Evolutionary conservation across 2,888 invertebrate genomes (phyloP), one percentile per base, ranked within the genome.

Genomic region (Chloroclysta siterata): DNA sequence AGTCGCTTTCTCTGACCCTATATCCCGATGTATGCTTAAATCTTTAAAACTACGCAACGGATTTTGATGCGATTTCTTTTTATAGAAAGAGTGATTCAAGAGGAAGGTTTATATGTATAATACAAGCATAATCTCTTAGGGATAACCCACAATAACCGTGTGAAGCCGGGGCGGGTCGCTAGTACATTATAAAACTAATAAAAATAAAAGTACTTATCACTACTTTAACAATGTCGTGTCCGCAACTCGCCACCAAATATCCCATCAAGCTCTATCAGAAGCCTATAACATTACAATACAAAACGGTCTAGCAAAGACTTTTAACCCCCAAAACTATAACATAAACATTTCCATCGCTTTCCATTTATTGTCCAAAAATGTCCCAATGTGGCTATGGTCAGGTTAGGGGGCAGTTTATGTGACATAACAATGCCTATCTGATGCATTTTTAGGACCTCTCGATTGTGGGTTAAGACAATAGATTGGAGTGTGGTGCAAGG

Each of bases 391-490:
- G 42, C 63, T 54, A 29, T 56, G 55, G 52, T 28, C 59, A 64
- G 60, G 54, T 63, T 63, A 58, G 57, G 65, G 81, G 83, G 79
- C 86, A 89, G 81, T 93, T 93, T 93, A 92, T 92, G 92, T 90
- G 92, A 87, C 91, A 89, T 90, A 85, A 91, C 88, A 58, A 22
- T 22, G 69, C 44, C 65, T 75, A 74, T 74, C 75, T 75, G 75
- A 75, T 75, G 74, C 75, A 91, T 91, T 91, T 91, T 90, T 90
- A 90, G 87, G 85, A 79, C 72, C 80, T 83, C 82, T 78, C 84
- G 81, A 82, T 84, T 87, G 84, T 84, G 82, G 90, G 89, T 90
- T 85, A 89, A 89, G 87, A 91, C 91, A 90, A 90, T 90, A 80
- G 85, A 59, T 63, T 72, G 11, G 54, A 39, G 66, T 53, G 47